Conservation (phyloP, 30 jellyfish, hydroid and myxozoan genomes). For the Mastigias papua region DNA sequence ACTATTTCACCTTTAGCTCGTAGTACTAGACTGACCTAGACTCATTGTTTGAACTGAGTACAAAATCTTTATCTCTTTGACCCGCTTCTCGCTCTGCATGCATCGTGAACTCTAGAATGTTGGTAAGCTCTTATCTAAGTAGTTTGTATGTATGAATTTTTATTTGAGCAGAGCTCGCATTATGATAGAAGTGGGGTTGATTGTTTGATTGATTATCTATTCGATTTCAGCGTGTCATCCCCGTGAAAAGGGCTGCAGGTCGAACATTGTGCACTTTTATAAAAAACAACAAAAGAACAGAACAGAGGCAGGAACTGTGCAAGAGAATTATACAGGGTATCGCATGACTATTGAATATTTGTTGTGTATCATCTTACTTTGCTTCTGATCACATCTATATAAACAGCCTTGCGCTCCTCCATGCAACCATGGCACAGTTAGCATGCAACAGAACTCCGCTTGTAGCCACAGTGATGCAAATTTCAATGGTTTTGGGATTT, state of each 20-base stretch:
- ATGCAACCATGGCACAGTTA: not conserved
- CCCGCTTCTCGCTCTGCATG: too few relatives aligned
- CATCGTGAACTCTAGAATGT: too few relatives aligned
- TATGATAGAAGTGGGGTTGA: too few relatives aligned
- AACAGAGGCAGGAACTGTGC: conserved; percentile 85
- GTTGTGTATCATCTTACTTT: not conserved
- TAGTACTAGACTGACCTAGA: too few relatives aligned
- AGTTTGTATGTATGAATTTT: too few relatives aligned
- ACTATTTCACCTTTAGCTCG: too few relatives aligned
- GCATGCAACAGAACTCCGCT: not conserved
- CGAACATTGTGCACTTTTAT: conserved; percentile 72
- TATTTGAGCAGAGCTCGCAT: too few relatives aligned
- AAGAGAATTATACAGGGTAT: conserved; percentile 72
- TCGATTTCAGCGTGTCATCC: conserved; percentile 82
- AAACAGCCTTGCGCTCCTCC: not conserved
- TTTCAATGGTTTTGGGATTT: too few relatives aligned
- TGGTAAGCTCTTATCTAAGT: too few relatives aligned
- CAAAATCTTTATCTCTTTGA: too few relatives aligned
- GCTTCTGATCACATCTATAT: not conserved
- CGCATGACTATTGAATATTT: not conserved
- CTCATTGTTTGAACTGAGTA: too few relatives aligned
- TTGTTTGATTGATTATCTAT: too few relatives aligned
- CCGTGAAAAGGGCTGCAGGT: conserved; percentile 88
- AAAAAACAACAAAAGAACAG: conserved; percentile 67
- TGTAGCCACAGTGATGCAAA: not conserved